A percentile compares a stretch with the other conserved stretches of the same genome.
These are phyloP conservation scores for Caenorhabditis becei DNA, from an alignment of 2,888 invertebrate species.

Conservation along the genomic window DNA sequence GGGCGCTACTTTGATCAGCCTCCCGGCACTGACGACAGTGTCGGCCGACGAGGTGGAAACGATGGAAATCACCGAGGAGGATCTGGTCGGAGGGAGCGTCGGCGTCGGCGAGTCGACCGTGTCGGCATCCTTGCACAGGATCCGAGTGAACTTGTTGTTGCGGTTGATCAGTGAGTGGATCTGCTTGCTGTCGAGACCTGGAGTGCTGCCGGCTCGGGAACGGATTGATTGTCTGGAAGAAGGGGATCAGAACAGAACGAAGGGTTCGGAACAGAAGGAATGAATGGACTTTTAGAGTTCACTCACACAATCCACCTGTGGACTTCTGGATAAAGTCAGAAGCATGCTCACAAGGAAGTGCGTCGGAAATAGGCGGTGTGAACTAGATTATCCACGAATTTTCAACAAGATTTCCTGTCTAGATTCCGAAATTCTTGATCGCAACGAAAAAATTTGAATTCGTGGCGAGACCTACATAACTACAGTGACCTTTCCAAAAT, in stretches of 20 bases:
- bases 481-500: no score
- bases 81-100: constrained; percentile 43
- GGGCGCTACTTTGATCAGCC: constrained; percentile 56
- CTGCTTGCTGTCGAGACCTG: constrained; percentile 61
- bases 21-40: neutral
- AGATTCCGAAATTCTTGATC: no score
- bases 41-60: constrained; percentile 33
- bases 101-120: constrained; percentile 51
- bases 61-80: constrained; percentile 54
- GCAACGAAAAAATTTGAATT: no score
- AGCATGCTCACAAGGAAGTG: no score
- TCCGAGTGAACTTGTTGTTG: constrained; percentile 43
- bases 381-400: no score
- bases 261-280: neutral
- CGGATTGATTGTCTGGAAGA: constrained; percentile 51
- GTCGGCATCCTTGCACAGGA: constrained; percentile 54
- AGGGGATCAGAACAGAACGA: neutral
- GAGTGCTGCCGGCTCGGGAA: constrained; percentile 55
- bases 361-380: no score
- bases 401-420: no score
- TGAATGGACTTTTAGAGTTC: neutral
- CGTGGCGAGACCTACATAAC: no score
- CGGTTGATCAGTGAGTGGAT: constrained; percentile 64
- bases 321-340: no score
- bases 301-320: no score